A percentile compares a stretch with the other conserved stretches of the same genome.
phyloP scores from a whole-genome alignment of 2,888 invertebrate species.

The Trichopria drosophilae region DNA sequence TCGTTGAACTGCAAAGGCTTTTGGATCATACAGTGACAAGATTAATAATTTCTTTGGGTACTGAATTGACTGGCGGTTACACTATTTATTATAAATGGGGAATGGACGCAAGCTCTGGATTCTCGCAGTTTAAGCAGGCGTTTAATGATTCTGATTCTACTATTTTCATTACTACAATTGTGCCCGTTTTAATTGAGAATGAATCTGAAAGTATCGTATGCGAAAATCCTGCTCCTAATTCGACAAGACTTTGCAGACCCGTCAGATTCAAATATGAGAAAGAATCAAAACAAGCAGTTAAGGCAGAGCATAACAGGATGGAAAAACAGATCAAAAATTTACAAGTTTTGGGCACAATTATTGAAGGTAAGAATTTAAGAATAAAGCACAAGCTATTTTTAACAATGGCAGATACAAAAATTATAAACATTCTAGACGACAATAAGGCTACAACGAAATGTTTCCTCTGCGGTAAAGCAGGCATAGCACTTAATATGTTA shows the following conservation, averaged over 20 bases:
- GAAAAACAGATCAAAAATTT: constrained; percentile 8
- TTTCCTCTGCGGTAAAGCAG: too few relatives aligned
- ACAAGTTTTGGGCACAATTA: neutral
- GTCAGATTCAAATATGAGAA: constrained; percentile 11
- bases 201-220: neutral
- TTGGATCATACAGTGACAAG: constrained; percentile 10
- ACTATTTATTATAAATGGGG: constrained; percentile 13
- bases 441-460: constrained; percentile 10
- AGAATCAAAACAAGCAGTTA: constrained; percentile 7
- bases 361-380: neutral
- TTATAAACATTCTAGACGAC: constrained; percentile 7
- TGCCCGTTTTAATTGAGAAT: constrained; percentile 9
- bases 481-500: too few relatives aligned
- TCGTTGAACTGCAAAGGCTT: constrained; percentile 4
- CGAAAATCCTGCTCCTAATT: constrained; percentile 17
- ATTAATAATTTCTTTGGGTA: neutral
- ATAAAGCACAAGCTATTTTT: constrained; percentile 12
- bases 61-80: neutral
- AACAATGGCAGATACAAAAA: constrained; percentile 14
- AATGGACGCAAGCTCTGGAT: constrained; percentile 12
- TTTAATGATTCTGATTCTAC: constrained; percentile 7
- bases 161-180: constrained; percentile 14
- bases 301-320: constrained; percentile 3
- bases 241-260: constrained; percentile 16
- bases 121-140: constrained; percentile 6